These are phyloP conservation scores for Lepilemur ruficaudatus DNA, from an alignment of 2,797 vertebrate genomes.

Conservation along the genomic window DNA sequence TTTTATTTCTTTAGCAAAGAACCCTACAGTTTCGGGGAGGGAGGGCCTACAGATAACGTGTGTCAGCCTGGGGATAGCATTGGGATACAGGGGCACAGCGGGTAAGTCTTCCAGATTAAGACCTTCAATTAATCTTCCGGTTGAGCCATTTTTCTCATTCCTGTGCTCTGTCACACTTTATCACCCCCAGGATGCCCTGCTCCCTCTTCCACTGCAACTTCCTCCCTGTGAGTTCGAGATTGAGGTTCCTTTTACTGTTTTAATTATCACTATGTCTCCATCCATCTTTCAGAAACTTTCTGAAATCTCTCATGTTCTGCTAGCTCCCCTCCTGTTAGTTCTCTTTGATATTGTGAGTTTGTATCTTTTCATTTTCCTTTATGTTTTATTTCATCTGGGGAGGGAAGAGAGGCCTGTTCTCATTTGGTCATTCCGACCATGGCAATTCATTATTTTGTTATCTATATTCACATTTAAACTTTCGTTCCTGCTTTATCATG, in stretches of 20 bases:
- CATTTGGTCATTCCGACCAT: neutral
- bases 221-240: neutral
- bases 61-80: neutral
- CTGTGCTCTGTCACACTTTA: neutral
- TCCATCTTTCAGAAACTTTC: neutral
- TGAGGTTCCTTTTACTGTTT: neutral
- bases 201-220: neutral
- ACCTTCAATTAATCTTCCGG: neutral
- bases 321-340: neutral
- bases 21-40: neutral
- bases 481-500: constrained; percentile 24
- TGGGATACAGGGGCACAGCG: rapidly evolving
- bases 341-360: neutral
- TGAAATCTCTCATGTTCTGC: neutral
- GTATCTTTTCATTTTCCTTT: neutral
- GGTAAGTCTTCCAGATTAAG: neutral
- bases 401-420: neutral
- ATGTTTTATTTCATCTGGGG: neutral
- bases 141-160: neutral
- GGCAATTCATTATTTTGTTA: neutral
- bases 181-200: no score
- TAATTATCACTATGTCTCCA: neutral
- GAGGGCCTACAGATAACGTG: neutral
- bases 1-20: constrained; percentile 34
- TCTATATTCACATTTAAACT: neutral